phyloP scores from a whole-genome alignment of 2,113 vertebrate genomes.

The Coregonus clupeaformis region DNA sequence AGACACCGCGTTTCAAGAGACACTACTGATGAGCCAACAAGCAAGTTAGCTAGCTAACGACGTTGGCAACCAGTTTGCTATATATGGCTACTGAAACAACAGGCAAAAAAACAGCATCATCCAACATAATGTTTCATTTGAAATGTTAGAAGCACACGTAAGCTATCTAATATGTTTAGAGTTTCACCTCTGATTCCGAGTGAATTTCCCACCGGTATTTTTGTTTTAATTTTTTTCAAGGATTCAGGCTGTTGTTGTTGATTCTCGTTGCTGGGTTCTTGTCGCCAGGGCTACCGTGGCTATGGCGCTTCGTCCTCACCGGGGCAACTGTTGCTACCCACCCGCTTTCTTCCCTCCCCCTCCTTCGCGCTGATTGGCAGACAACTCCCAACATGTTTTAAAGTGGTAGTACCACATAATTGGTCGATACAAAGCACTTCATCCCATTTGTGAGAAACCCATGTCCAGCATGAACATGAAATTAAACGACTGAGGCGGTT shows the following conservation, averaged over 20 bases:
- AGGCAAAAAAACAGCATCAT: slow-evolving; percentile 47
- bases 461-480: slow-evolving; percentile 23
- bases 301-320: slow-evolving; percentile 98
- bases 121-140: slow-evolving; percentile 53
- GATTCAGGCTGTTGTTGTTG: slow-evolving; percentile 85
- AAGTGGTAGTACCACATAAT: slow-evolving; percentile 32
- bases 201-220: slow-evolving; percentile 69
- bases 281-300: slow-evolving; percentile 98
- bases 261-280: slow-evolving; percentile 96
- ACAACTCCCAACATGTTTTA: slow-evolving; percentile 48
- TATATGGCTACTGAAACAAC: slow-evolving; percentile 63
- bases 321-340: slow-evolving; percentile 99
- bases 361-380: slow-evolving; percentile 63
- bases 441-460: slow-evolving; percentile 44
- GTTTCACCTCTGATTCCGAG: slow-evolving; percentile 73
- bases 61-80: slow-evolving; percentile 41
- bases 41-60: slow-evolving; percentile 58
- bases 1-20: slow-evolving; percentile 13
- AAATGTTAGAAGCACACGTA: slow-evolving; percentile 45
- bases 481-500: neutral
- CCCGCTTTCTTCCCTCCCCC: slow-evolving; percentile 73
- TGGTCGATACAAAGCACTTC: slow-evolving; percentile 38
- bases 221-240: slow-evolving; percentile 70
- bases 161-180: slow-evolving; percentile 48
- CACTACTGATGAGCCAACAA: slow-evolving; percentile 11